Percentiles rank a stretch among this genome's conserved stretches.
Evolutionary conservation across 2,888 invertebrate species (phyloP).

Genomic region (Philopedon plagiatum): DNA sequence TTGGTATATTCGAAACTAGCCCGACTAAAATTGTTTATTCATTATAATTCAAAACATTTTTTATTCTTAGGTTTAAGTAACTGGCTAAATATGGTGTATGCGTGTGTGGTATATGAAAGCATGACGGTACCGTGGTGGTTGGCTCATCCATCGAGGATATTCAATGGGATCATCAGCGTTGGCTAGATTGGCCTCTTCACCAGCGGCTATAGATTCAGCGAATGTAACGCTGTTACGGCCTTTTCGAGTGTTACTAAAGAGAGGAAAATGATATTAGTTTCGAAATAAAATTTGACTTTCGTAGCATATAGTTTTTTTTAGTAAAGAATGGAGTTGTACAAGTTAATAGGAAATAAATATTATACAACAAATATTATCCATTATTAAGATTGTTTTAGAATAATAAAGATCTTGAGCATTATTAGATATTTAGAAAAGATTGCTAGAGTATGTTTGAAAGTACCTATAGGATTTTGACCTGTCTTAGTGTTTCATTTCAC

Average conservation of each 20-base stretch:
- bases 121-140: conserved; percentile 65
- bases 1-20: no score
- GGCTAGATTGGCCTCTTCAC: conserved; percentile 66
- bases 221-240: conserved; percentile 67
- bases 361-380: no score
- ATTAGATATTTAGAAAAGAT: no score
- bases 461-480: no score
- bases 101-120: conserved; percentile 54
- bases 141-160: conserved; percentile 74
- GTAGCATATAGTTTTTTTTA: not conserved
- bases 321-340: not conserved
- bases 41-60: conserved; percentile 2
- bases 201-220: conserved; percentile 63
- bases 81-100: conserved; percentile 25
- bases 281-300: not conserved
- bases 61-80: conserved; percentile 15
- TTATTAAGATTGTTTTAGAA: no score
- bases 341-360: not conserved
- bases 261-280: conserved; percentile 12
- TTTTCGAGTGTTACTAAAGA: conserved; percentile 59
- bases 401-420: no score
- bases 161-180: conserved; percentile 73
- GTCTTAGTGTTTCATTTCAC: no score
- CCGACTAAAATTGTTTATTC: not conserved
- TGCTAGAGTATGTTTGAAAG: no score